Percentiles rank a stretch among this genome's conserved stretches.
These are phyloP conservation scores for Masticophis lateralis DNA, from an alignment of 2,797 vertebrate genomes.

Conservation along the genomic window DNA sequence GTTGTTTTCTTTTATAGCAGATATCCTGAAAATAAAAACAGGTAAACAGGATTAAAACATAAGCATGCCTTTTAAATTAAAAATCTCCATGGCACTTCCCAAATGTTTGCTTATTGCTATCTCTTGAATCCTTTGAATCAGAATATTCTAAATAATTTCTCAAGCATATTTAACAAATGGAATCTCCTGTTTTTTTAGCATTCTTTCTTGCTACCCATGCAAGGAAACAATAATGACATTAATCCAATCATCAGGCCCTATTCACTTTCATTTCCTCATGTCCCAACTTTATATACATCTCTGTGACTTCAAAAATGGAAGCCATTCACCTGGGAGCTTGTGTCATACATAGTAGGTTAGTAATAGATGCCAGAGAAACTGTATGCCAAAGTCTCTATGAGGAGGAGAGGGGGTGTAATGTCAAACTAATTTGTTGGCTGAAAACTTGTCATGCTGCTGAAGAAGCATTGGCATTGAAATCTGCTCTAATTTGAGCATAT, in stretches of 20 bases:
- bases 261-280: not conserved
- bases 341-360: not conserved
- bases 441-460: not conserved
- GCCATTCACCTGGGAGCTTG: not conserved
- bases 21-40: not conserved
- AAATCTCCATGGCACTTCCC: not conserved
- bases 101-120: not conserved
- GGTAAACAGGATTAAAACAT: not conserved
- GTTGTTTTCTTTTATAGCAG: not conserved
- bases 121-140: not conserved
- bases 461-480: not conserved
- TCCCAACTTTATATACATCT: not conserved
- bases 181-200: not conserved
- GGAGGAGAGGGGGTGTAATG: not conserved
- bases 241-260: not conserved
- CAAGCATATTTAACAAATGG: not conserved
- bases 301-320: not conserved
- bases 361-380: not conserved
- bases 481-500: not conserved
- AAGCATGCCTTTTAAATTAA: not conserved
- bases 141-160: not conserved
- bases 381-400: not conserved
- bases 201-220: not conserved
- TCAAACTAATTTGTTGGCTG: not conserved
- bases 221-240: not conserved